Base-by-base conservation (phyloP, 2,888 invertebrate species). In the Parnassius glacialis region DNA sequence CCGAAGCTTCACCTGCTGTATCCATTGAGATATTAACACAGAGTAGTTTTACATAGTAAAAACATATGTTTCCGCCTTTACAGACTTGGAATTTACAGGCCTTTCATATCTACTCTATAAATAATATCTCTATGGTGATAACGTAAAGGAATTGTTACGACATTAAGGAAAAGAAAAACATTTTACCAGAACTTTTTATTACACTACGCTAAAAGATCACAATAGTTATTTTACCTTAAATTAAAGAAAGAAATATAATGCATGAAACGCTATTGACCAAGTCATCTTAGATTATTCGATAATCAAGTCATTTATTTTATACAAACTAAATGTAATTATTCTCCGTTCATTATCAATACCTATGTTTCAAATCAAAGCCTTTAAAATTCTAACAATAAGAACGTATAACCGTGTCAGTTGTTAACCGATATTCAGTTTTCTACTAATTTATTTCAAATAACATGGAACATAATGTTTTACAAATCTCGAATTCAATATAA, bases 1-100 rank as follows among this genome's bases (percentile, higher is more conserved):
- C 81, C 65, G 69, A 71, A 53, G 68, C 75, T 20, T 58, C 71
- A 67, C 73, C 83, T 81, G 79, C 54, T n/a, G 34, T 47, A 45
- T 41, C 51, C 52, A 57, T 52, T 57, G 12, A 58, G 25, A 61
- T 45, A 52, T 57, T 57, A 11, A 52, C 10, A 56, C 13, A 54
- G 20, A 50, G 48, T 44, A 50, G 43, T 43, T 11, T 5, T 10
- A 9, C 20, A 10, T 43, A 13, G 13, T n/a, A 42, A 10, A 10
- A 53, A 13, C 0, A 11, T 1, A 34, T 3, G 34, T 34, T 10
- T 7, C 42, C 2, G 3, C 11, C 1, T 13, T 13, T 12, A 34
- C 34, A 12, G 43, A 43, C 25, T 20, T 55, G 10, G 9, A 45
- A 47, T 53, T 1, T 47, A 41, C 1, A 47, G 45, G 12, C 5